Evolutionary conservation across 1,140 invertebrate species (phyloP), one percentile per base, ranked within the genome.

Genomic region (Brachionus plicatilis): DNA sequence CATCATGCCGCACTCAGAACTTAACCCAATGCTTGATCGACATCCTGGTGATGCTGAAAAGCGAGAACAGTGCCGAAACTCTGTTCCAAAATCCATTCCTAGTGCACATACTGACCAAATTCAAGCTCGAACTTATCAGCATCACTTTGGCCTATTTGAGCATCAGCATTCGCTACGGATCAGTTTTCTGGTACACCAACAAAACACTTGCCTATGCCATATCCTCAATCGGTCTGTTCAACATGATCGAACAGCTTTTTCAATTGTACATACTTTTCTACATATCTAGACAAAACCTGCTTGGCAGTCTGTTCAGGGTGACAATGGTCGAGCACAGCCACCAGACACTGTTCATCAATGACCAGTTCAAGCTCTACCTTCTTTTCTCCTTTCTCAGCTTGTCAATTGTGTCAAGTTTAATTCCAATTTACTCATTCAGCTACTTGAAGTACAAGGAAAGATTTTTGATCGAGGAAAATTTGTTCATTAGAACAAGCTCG

Each of bases 131-230:
- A 76, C 14, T 76, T 20, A 9, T 76, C 20, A 76, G 72, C 27
- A 24, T 76, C 29, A 11, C 43, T 29, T 50, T 76, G 20, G 72
- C 72, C 20, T 76, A 50, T 50, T 29, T 76, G 45, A 50, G 17
- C 3, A 37, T 76, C 17, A 76, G 72, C 47, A 29, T 76, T 6
- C 45, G 72, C 7, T 76, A 76, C 7, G 72, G 72, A 14, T 33
- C 72, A 12, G 72, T 76, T 12, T 76, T 50, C 27, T 76, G 72
- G 72, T 76, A 76, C n/a, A 76, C 72, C 7, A 76, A 76, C 27
- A 76, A 76, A 50, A 76, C 45, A 12, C 72, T 76, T 3, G 27
- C 72, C 24, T 76, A 76, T 50, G 43, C 27, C 20, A 76, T 76
- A 76, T 50, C 43, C n/a, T 24, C 47, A 27, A 50, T 76, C 12